These are phyloP conservation scores for Alaudala cheleensis DNA, from an alignment of 2,113 vertebrate genomes.

Conservation along the genomic window DNA sequence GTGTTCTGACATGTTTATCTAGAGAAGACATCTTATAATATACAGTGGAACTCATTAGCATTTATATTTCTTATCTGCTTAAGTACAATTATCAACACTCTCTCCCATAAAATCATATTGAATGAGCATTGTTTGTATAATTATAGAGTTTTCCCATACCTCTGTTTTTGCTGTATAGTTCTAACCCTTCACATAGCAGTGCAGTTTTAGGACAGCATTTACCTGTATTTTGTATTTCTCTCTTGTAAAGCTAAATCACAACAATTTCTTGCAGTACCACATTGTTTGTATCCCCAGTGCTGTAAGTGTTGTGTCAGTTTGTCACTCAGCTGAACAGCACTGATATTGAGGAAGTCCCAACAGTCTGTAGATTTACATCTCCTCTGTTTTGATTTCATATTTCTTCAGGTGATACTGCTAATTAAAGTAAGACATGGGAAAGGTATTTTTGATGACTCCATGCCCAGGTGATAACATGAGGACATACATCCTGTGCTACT, in stretches of 20 bases:
- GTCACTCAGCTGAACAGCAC: neutral
- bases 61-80: conserved; percentile 67
- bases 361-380: neutral
- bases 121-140: conserved; percentile 32
- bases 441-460: neutral
- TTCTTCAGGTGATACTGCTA: neutral
- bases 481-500: neutral
- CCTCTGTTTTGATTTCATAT: neutral
- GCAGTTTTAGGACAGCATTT: neutral
- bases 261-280: neutral
- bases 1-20: conserved; percentile 68
- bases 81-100: conserved; percentile 58
- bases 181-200: neutral
- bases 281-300: neutral
- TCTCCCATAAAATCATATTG: conserved; percentile 15
- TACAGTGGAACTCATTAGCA: conserved; percentile 62
- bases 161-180: neutral
- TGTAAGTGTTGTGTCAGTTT: neutral
- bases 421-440: neutral
- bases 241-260: neutral
- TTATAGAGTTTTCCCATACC: neutral
- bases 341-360: neutral
- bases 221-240: neutral
- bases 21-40: conserved; percentile 68
- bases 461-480: neutral